Conservation (phyloP, 2,797 vertebrate genomes). For the Heteromormyrus szaboi region DNA sequence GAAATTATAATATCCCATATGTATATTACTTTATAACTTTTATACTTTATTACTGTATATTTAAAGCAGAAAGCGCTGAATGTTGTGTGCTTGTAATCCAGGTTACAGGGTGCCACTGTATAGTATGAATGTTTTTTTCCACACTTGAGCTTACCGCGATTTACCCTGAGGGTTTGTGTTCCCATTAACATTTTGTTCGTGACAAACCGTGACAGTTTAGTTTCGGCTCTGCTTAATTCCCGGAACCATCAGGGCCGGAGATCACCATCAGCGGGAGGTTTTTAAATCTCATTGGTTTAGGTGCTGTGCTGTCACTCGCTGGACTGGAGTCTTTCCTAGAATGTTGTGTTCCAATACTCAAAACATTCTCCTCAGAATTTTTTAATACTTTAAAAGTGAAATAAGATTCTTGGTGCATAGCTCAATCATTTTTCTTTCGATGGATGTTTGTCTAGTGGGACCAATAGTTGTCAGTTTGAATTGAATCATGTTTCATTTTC, state of each 20-base stretch:
- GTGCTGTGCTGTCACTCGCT: neutral
- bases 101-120: neutral
- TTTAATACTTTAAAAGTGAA: neutral
- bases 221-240: neutral
- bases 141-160: neutral
- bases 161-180: slow-evolving; percentile 21
- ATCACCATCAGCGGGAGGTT: neutral
- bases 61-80: neutral
- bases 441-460: neutral
- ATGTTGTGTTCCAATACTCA: neutral
- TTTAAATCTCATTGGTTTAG: neutral
- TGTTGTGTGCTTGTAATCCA: neutral
- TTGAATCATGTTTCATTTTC: neutral
- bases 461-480: neutral
- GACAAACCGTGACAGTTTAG: slow-evolving; percentile 28
- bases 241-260: neutral
- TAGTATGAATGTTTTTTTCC: neutral
- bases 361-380: neutral
- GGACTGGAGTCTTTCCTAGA: neutral
- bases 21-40: neutral
- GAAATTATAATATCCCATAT: neutral
- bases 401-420: neutral
- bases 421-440: neutral
- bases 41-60: neutral
- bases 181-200: slow-evolving; percentile 44